These are phyloP conservation scores for Epinephelus lanceolatus DNA, from an alignment of 2,113 vertebrate species.

Conservation along the genomic window DNA sequence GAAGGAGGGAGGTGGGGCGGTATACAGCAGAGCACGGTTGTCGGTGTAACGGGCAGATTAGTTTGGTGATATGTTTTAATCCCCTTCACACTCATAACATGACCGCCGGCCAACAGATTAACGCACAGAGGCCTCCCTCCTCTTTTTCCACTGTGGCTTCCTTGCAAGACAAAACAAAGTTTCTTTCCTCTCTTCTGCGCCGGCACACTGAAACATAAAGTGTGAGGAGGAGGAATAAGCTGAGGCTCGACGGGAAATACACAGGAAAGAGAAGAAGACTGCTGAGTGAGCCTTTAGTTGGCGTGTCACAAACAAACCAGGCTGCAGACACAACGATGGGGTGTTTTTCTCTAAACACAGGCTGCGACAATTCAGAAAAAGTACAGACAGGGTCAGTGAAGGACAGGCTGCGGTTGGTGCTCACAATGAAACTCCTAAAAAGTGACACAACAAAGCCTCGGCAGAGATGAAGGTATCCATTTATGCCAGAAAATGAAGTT, in stretches of 20 bases:
- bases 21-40: neutral
- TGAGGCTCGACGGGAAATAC: conserved; percentile 1
- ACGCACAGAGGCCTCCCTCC: conserved; percentile 13
- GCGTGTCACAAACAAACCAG: conserved; percentile 49
- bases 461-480: neutral
- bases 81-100: conserved; percentile 51
- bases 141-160: neutral
- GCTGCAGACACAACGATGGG: conserved; percentile 54
- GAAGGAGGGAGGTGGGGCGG: neutral
- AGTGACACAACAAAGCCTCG: conserved; percentile 3
- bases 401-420: conserved; percentile 34
- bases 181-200: neutral
- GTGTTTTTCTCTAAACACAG: conserved; percentile 62
- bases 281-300: conserved; percentile 32
- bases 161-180: conserved; percentile 50
- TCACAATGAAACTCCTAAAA: conserved; percentile 28
- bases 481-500: neutral
- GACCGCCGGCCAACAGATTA: conserved; percentile 42
- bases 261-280: conserved; percentile 32
- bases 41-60: conserved; percentile 66
- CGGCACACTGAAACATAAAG: conserved; percentile 8
- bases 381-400: conserved; percentile 3
- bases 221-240: conserved; percentile 11
- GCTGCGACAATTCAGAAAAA: conserved; percentile 22
- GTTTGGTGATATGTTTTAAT: conserved; percentile 69